phyloP scores from a whole-genome alignment of 37 sponge, comb jelly and placozoan genomes.

The Agelas oroides region DNA sequence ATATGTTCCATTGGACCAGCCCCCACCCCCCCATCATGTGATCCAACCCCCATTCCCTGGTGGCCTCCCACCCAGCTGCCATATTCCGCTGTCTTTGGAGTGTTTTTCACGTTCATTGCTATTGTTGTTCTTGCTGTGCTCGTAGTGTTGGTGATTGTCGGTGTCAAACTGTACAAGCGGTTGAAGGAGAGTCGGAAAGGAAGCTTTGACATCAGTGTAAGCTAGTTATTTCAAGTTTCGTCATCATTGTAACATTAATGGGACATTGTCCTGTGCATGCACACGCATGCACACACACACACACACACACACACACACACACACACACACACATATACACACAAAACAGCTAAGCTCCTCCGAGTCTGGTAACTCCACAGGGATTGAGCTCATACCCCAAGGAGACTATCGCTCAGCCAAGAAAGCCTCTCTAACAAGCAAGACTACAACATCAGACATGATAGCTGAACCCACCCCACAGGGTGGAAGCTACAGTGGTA shows the following conservation, averaged over 20 bases:
- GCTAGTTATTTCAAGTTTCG: neutral
- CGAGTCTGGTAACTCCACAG: no score
- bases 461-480: constrained; percentile 2
- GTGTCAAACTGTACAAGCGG: neutral
- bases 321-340: neutral
- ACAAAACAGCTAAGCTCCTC: neutral
- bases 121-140: constrained; percentile 40
- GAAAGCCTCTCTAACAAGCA: neutral
- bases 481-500: neutral
- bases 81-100: constrained; percentile 36
- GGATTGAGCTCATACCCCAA: neutral
- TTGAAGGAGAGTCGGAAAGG: constrained; percentile 27
- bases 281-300: no score
- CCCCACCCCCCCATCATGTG: neutral
- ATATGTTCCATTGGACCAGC: constrained; percentile 1
- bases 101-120: constrained; percentile 32
- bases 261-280: neutral
- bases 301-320: constrained; percentile 19
- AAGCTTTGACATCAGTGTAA: constrained; percentile 52
- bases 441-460: no score
- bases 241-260: no score
- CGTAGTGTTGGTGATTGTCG: constrained; percentile 1
- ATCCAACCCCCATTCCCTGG: constrained; percentile 30
- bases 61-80: constrained; percentile 22
- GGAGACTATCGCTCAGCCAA: neutral